These are phyloP conservation scores for Perca flavescens DNA, from an alignment of 2,113 vertebrate genomes.

Conservation along the genomic window DNA sequence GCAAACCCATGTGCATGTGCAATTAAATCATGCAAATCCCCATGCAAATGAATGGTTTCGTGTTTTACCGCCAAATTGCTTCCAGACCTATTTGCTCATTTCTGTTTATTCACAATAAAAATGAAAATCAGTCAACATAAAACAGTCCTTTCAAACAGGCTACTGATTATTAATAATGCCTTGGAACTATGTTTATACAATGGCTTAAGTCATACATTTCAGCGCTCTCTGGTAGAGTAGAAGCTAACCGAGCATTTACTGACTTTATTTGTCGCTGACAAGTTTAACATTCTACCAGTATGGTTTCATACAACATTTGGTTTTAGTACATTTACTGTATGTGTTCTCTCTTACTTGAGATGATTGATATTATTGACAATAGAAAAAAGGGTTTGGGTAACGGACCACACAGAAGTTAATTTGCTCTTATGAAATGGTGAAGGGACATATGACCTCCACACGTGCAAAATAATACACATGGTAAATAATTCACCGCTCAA, in stretches of 20 bases:
- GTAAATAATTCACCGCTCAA: background rate
- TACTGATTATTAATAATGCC: conserved; percentile 15
- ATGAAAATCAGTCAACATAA: background rate
- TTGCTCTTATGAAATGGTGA: background rate
- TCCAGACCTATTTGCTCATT: background rate
- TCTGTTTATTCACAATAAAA: background rate
- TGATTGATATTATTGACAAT: background rate
- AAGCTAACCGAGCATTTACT: background rate
- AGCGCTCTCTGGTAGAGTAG: background rate
- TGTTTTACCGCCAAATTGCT: background rate
- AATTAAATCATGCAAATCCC: background rate
- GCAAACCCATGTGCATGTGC: background rate
- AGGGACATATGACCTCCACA: background rate
- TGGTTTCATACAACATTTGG: background rate
- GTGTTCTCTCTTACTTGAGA: background rate
- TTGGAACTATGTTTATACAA: background rate
- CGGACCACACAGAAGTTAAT: background rate
- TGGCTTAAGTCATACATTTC: background rate
- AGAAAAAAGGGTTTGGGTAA: background rate
- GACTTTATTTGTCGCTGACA: background rate
- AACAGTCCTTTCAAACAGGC: background rate
- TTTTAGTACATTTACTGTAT: background rate
- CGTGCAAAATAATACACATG: background rate
- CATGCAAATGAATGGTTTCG: background rate
- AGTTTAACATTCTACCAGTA: background rate